phyloP scores from a whole-genome alignment of 2,113 vertebrate species.

The Forbesichthys agassizii region DNA sequence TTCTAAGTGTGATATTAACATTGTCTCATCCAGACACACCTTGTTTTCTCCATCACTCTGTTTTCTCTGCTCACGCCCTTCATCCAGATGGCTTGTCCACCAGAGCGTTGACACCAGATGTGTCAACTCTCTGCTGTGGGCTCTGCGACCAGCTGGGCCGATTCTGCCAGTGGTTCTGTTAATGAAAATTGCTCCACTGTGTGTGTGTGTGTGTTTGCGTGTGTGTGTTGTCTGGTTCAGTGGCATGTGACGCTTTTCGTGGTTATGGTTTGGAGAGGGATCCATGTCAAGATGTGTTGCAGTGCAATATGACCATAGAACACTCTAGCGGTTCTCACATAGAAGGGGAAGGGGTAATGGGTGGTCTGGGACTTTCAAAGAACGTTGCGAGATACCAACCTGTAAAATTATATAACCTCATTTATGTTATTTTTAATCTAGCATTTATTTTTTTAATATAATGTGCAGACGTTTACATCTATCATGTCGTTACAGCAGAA shows the following conservation, averaged over 20 bases:
- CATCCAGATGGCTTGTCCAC: constrained; percentile 74
- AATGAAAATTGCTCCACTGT: constrained; percentile 74
- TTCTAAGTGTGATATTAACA: constrained; percentile 28
- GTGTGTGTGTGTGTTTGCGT: constrained; percentile 29
- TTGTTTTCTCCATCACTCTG: constrained; percentile 23
- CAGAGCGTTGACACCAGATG: constrained; percentile 78
- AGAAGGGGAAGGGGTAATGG: constrained; percentile 21
- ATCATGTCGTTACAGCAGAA: too few relatives aligned
- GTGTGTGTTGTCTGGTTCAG: constrained; percentile 55
- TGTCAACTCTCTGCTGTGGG: constrained; percentile 69
- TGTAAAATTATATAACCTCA: too few relatives aligned
- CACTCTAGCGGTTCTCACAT: constrained; percentile 49
- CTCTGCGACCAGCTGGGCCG: constrained; percentile 76
- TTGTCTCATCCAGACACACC: constrained; percentile 19
- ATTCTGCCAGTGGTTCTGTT: constrained; percentile 77
- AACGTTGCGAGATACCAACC: too few relatives aligned
- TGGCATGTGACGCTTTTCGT: constrained; percentile 73
- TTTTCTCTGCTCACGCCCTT: constrained; percentile 26
- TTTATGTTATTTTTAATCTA: too few relatives aligned
- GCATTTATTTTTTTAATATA: too few relatives aligned
- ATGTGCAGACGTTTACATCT: too few relatives aligned
- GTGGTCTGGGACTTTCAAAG: too few relatives aligned
- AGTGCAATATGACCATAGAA: constrained; percentile 60
- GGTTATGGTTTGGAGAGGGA: constrained; percentile 58
- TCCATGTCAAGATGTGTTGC: constrained; percentile 48